Evolutionary conservation across 2,797 vertebrate species (phyloP), one percentile per base, ranked within the genome.

Genomic region (Acipenser ruthenus): DNA sequence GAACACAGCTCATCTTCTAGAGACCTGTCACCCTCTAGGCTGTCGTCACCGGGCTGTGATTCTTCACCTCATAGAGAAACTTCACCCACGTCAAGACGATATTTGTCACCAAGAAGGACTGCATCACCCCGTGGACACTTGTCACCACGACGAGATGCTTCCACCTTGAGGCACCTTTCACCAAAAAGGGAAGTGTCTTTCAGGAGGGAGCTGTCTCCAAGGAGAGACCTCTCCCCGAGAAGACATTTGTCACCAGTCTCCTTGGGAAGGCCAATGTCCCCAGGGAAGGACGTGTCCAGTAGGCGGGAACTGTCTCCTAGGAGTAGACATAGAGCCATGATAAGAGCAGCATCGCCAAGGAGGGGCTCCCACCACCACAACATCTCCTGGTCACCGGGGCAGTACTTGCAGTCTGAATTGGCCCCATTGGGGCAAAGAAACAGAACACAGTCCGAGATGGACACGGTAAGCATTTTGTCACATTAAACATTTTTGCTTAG

Each of bases 311-410:
- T 95, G 7, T 96, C 94, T 55, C 87, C 93, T 50, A 83, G 94
- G 70, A 93, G 93, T 71, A 89, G 92, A 74, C 94, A 94, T n/a
- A 86, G 94, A 84, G 85, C 93, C 6, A 88, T 93, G 0, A 86
- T 96, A 60, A 89, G 95, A 86, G 93, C 95, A 0, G 83, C 93
- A 4, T 98, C 95, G n/a, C 95, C 96, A 47, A 89, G 95, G 69
- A 89, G 94, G 82, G 93, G 93, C 70, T 90, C 92, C 61, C 91
- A 93, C 70, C 92, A 93, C 75, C 91, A 91, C 68, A 92, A 91
- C 78, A 89, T 91, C 51, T 74, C 86, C 0, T 75, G 93, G 66
- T 87, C 94, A 67, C 80, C 88, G 84, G 84, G 86, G 77, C 90
- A 88, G 80, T 86, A 81, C 84, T 83, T 92, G 67, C 90, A 90